These are phyloP conservation scores for Siderastrea radians DNA, from an alignment of 92 coral and sea anemone genomes.

Conservation along the genomic window DNA sequence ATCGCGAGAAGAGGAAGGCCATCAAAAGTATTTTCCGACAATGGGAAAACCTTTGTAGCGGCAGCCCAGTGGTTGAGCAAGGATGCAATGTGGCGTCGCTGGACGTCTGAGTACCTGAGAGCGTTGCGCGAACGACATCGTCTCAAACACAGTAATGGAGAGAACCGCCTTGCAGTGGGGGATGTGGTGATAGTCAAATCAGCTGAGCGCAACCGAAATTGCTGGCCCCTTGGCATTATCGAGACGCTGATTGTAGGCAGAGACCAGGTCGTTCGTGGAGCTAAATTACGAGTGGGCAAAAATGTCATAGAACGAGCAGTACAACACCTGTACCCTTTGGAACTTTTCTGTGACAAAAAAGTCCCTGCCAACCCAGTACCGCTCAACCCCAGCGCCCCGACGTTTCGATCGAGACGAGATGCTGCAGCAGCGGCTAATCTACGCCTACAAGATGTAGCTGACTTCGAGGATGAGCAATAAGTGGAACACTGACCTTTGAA, in stretches of 20 bases:
- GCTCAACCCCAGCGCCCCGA: neutral
- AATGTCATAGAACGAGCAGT: neutral
- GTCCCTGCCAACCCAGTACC: neutral
- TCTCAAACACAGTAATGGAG: slow-evolving; percentile 14
- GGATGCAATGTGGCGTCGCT: slow-evolving; percentile 55
- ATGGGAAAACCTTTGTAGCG: slow-evolving; percentile 34
- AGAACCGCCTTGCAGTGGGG: slow-evolving; percentile 6
- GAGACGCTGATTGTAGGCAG: slow-evolving; percentile 9
- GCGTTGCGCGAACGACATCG: slow-evolving; percentile 50
- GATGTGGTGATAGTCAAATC: slow-evolving; percentile 38
- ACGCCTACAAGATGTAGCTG: neutral
- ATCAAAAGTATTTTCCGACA: slow-evolving; percentile 30
- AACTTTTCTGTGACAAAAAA: neutral
- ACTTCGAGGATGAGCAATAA: too few species aligned
- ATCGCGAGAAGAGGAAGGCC: slow-evolving; percentile 46
- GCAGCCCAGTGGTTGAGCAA: slow-evolving; percentile 43
- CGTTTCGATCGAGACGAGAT: slow-evolving; percentile 18
- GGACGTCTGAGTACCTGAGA: slow-evolving; percentile 42
- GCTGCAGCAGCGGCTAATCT: slow-evolving; percentile 35
- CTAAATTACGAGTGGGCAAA: neutral
- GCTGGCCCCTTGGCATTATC: slow-evolving; percentile 13
- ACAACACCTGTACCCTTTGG: neutral
- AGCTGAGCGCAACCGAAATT: slow-evolving; percentile 2
- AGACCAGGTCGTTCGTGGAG: slow-evolving; percentile 3
- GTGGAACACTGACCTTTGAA: too few species aligned